Percentiles rank a stretch among this genome's conserved stretches.
These are phyloP conservation scores for Oscheius sp. DNA, from an alignment of 2,888 invertebrate genomes.

Conservation along the genomic window DNA sequence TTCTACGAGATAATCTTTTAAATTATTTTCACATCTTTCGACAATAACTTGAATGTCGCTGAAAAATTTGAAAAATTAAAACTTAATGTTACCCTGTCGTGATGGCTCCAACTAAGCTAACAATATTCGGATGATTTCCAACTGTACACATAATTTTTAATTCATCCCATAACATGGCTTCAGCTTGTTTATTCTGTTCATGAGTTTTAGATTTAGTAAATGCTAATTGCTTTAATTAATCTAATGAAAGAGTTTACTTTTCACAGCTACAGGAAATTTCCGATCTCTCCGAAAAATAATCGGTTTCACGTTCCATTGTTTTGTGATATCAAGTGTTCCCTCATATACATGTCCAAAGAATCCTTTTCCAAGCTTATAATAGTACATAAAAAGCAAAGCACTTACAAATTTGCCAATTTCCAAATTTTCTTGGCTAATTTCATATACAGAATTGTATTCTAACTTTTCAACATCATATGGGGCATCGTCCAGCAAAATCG, in stretches of 20 bases:
- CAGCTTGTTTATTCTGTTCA: slow-evolving; percentile 32
- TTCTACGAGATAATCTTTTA: background rate
- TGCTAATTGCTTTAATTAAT: background rate
- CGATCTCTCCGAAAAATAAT: background rate
- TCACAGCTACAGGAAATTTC: background rate
- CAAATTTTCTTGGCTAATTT: no score
- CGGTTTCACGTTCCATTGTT: background rate
- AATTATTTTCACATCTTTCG: background rate
- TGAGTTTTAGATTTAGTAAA: no score
- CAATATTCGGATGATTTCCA: slow-evolving; percentile 50
- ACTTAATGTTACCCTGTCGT: no score
- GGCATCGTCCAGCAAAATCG: no score
- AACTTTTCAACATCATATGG: no score
- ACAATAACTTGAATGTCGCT: background rate
- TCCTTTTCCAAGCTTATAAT: background rate
- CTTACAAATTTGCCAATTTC: no score
- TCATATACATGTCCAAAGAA: background rate
- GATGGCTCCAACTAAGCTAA: slow-evolving; percentile 48
- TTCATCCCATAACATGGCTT: slow-evolving; percentile 45
- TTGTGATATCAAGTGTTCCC: background rate
- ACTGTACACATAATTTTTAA: slow-evolving; percentile 53
- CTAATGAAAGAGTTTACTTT: background rate
- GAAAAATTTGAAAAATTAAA: background rate
- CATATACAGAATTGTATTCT: no score
- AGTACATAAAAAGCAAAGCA: no score